These are phyloP conservation scores for Tachycineta bicolor DNA, from an alignment of 2,113 vertebrate genomes.

Conservation along the genomic window DNA sequence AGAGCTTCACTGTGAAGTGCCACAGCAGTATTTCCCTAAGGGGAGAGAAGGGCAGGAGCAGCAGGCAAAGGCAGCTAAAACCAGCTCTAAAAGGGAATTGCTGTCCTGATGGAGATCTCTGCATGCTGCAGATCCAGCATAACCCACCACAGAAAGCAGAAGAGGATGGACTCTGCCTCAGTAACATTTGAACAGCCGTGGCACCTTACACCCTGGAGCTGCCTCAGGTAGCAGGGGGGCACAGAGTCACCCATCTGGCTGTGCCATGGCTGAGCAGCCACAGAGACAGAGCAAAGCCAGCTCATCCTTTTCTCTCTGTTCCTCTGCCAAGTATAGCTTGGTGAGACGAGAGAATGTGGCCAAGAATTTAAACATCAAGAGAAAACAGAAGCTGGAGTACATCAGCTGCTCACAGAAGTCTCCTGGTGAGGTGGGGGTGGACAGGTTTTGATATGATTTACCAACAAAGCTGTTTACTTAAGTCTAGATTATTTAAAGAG, in stretches of 20 bases:
- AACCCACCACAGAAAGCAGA: background rate
- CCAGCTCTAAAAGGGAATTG: background rate
- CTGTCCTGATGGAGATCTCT: background rate
- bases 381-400: conserved; percentile 45
- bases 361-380: conserved; percentile 41
- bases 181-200: background rate
- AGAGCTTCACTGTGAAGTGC: background rate
- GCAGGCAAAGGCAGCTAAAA: background rate
- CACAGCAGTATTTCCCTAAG: background rate
- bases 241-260: background rate
- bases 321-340: conserved; percentile 51
- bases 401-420: conserved; percentile 32
- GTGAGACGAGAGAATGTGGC: conserved; percentile 14
- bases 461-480: conserved; percentile 2
- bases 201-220: background rate
- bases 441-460: background rate
- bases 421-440: background rate
- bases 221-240: background rate
- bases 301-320: conserved; percentile 20
- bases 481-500: conserved; percentile 30
- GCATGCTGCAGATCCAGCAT: background rate
- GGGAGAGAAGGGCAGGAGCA: background rate
- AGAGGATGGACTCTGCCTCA: background rate
- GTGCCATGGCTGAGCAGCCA: background rate
- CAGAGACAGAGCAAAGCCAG: background rate